A percentile compares a stretch with the other conserved stretches of the same genome.
Evolutionary conservation across 1,140 invertebrate genomes (phyloP).

Genomic region (Drosophila melanogaster): DNA sequence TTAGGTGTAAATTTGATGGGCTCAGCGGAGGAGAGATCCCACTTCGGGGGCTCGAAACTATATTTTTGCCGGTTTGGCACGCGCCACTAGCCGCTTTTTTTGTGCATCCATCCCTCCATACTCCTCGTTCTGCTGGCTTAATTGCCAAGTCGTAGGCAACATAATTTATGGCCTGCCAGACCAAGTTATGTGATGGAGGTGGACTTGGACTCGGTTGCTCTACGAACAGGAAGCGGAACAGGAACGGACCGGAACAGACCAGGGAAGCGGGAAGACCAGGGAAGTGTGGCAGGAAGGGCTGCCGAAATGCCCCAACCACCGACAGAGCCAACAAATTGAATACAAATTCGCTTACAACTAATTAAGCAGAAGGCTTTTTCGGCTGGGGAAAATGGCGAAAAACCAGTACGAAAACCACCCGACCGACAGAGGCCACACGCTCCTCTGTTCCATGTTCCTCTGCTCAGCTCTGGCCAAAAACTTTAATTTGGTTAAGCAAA

Average conservation of each 20-base stretch:
- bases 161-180: slow-evolving; percentile 73
- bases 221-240: slow-evolving; percentile 13
- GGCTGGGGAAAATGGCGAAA: slow-evolving; percentile 8
- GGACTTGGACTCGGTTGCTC: slow-evolving; percentile 8
- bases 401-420: slow-evolving; percentile 5
- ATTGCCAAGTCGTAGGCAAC: slow-evolving; percentile 78
- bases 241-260: slow-evolving; percentile 3
- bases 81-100: slow-evolving; percentile 31
- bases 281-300: not conserved
- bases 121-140: slow-evolving; percentile 37
- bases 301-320: slow-evolving; percentile 12
- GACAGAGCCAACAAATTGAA: slow-evolving; percentile 62
- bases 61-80: slow-evolving; percentile 47
- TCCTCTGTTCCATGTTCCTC: not conserved
- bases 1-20: slow-evolving; percentile 80
- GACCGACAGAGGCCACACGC: slow-evolving; percentile 15
- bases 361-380: slow-evolving; percentile 58
- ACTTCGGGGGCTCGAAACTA: slow-evolving; percentile 35
- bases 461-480: slow-evolving; percentile 13
- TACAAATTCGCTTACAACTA: slow-evolving; percentile 80
- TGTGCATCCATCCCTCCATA: not conserved
- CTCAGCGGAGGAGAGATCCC: slow-evolving; percentile 34
- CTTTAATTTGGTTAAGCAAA: slow-evolving; percentile 56
- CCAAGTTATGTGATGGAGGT: slow-evolving; percentile 57
- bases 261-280: not conserved